Conservation (phyloP, 2,888 invertebrate genomes). For the Empis stercorea region DNA sequence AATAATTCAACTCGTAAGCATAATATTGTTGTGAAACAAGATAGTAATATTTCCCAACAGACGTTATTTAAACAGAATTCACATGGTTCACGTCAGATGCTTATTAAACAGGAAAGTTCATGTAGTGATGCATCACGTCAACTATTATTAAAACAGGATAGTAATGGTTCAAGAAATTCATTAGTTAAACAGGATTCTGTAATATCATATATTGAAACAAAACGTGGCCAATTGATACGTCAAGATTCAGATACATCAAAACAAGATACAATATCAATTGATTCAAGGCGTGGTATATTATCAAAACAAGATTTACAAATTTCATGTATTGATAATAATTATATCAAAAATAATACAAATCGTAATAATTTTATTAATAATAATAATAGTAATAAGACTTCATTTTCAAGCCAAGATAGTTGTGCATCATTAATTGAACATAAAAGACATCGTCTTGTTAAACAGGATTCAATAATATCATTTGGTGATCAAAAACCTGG, state of each 20-base stretch:
- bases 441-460: constrained; percentile 34
- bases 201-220: constrained; percentile 35
- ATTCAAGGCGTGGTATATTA: constrained; percentile 25
- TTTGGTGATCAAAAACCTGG: constrained; percentile 35
- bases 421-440: constrained; percentile 25
- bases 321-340: constrained; percentile 20
- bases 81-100: constrained; percentile 33
- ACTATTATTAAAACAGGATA: constrained; percentile 33
- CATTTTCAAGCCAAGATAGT: constrained; percentile 19
- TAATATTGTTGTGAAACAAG: constrained; percentile 34
- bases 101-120: constrained; percentile 35
- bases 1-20: constrained; percentile 28
- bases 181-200: constrained; percentile 36
- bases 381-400: constrained; percentile 8
- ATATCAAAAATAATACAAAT: constrained; percentile 7
- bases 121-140: constrained; percentile 35
- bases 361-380: constrained; percentile 12
- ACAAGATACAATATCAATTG: constrained; percentile 31
- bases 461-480: constrained; percentile 36
- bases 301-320: constrained; percentile 24
- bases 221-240: constrained; percentile 21
- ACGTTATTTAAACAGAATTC: constrained; percentile 36
- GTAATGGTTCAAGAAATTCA: constrained; percentile 33
- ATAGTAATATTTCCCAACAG: constrained; percentile 34
- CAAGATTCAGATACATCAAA: constrained; percentile 19